phyloP scores from a whole-genome alignment of 2,113 vertebrate species.

The Numenius arquata region DNA sequence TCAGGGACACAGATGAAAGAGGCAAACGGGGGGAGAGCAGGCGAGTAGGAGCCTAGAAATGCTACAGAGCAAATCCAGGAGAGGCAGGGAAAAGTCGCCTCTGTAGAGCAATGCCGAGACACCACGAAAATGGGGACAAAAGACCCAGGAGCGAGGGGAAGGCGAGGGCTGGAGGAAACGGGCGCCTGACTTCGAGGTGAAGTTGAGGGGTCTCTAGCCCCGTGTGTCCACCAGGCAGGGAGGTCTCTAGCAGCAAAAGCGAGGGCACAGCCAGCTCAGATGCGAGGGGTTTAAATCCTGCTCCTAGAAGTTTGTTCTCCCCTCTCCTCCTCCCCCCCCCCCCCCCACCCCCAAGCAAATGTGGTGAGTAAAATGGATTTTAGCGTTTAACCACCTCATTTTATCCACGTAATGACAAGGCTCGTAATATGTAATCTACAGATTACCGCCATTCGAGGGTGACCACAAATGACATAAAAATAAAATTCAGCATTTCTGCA shows the following conservation, averaged over 20 bases:
- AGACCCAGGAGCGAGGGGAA: background rate
- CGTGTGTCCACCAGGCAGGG: background rate
- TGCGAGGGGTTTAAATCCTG: background rate
- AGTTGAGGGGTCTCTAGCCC: background rate
- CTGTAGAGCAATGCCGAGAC: constrained; percentile 14
- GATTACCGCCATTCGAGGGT: constrained; percentile 45
- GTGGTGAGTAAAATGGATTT: constrained; percentile 57
- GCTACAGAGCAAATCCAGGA: constrained; percentile 2
- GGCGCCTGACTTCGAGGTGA: background rate
- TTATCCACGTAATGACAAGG: constrained; percentile 60
- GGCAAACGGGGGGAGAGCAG: constrained; percentile 6
- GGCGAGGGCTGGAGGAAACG: background rate
- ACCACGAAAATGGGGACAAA: constrained; percentile 44
- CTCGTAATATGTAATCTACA: constrained; percentile 59
- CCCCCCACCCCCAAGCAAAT: background rate
- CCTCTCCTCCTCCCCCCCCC: background rate
- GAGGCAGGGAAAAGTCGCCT: constrained; percentile 32
- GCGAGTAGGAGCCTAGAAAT: constrained; percentile 23
- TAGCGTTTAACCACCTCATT: constrained; percentile 58
- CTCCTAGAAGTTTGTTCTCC: background rate
- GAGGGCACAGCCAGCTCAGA: background rate
- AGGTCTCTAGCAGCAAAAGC: background rate
- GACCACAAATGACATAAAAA: constrained; percentile 41
- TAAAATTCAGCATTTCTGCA: background rate
- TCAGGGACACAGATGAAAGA: constrained; percentile 28